Conservation (phyloP, 2,797 vertebrate species). For the Hydrophis major region DNA sequence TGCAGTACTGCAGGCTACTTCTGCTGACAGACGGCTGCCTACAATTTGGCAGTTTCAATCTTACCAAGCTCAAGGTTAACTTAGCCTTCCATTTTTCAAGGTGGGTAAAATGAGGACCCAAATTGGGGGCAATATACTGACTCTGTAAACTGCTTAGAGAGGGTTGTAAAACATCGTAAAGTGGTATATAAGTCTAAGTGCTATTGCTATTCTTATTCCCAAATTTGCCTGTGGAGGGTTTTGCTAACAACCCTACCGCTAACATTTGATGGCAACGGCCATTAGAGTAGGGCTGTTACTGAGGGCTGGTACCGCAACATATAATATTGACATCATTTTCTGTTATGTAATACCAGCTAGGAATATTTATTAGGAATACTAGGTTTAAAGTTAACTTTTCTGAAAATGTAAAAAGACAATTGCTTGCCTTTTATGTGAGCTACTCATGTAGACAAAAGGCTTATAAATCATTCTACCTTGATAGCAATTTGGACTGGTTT, state of each 20-base stretch:
- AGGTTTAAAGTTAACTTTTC: background rate
- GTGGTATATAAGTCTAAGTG: too few relatives aligned
- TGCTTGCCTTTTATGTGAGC: background rate
- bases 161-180: too few relatives aligned
- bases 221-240: background rate
- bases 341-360: slow-evolving; percentile 13
- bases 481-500: slow-evolving; percentile 45
- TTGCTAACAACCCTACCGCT: background rate
- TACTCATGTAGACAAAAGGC: slow-evolving; percentile 34
- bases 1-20: too few relatives aligned
- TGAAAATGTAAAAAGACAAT: background rate
- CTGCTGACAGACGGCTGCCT: too few relatives aligned
- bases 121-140: too few relatives aligned
- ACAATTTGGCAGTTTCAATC: too few relatives aligned
- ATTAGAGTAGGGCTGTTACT: background rate
- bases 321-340: background rate
- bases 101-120: too few relatives aligned
- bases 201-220: background rate
- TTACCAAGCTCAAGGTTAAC: too few relatives aligned
- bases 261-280: background rate
- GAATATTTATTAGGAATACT: background rate
- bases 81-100: too few relatives aligned
- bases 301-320: background rate
- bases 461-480: slow-evolving; percentile 49
- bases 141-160: too few relatives aligned